These are phyloP conservation scores for Manis crassicaudata DNA, from an alignment of 2,797 vertebrate species.

Conservation along the genomic window DNA sequence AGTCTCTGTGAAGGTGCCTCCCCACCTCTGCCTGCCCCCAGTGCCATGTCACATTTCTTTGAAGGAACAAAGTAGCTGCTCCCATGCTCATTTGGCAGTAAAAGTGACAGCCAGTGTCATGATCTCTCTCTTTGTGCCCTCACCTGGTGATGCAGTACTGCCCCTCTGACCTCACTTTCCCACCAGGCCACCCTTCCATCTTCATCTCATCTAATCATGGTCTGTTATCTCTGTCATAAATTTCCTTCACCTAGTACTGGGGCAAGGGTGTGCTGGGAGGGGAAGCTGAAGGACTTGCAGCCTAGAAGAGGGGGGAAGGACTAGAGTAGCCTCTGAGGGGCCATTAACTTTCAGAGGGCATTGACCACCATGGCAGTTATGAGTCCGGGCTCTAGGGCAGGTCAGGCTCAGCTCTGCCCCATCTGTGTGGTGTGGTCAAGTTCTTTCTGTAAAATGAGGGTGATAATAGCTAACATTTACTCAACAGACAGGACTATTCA, in stretches of 20 bases:
- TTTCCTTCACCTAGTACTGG: neutral
- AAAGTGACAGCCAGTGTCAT: neutral
- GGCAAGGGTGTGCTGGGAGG: neutral
- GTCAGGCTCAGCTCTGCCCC: neutral
- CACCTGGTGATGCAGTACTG: neutral
- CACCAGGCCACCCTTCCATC: neutral
- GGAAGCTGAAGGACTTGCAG: neutral
- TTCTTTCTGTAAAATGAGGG: neutral
- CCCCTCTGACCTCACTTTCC: neutral
- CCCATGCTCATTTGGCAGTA: neutral
- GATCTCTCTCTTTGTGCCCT: neutral
- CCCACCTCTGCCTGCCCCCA: accelerated
- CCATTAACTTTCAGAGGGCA: neutral
- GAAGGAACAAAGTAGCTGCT: neutral
- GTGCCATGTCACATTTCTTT: neutral
- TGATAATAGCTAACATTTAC: neutral
- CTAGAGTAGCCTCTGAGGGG: neutral
- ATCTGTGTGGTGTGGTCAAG: neutral
- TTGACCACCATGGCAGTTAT: neutral
- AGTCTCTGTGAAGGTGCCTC: neutral
- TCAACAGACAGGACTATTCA: neutral
- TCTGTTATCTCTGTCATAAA: neutral
- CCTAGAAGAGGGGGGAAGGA: neutral
- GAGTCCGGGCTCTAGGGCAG: neutral
- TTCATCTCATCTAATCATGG: neutral